Evolutionary conservation across 2,113 vertebrate species (phyloP), one percentile per base, ranked within the genome.

Genomic region (Thymallus thymallus): DNA sequence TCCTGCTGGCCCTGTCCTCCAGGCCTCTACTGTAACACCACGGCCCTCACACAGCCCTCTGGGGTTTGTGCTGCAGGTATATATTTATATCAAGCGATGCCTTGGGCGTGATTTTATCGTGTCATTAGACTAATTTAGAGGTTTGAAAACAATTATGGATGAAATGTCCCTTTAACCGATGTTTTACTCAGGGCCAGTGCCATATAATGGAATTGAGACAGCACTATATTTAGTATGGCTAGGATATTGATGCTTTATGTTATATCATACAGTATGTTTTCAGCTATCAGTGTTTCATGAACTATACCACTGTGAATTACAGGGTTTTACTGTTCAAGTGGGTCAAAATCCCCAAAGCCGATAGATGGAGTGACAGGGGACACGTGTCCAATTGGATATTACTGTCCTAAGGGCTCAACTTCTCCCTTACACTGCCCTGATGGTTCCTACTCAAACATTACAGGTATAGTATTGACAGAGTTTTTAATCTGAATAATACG

Each of bases 241-340:
- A 45, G 41, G 41, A 10, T 10, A 45, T 5, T 45, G 26, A 26
- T 2, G 26, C 26, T 26, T 26, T 45, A 45, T 18, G 3, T 18
- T 51, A 51, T 18, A 51, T 14, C 5, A 51, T 51, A 29, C 48
- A 35, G 48, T 30, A 24, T 26, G 69, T 56, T n/a, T 56, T 30
- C 12, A 20, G 30, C 24, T 56, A 5, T 71, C 22, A 6, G n/a
- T 41, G 12, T 22, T 64, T 14, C 1, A 45, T 20, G 23, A 12
- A 12, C 20, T n/a, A 16, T 32, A 18, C 6, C 35, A 29, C 1
- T 51, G 20, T 69, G 41, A 68, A 77, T 69, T 87, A 12, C 58
- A 98, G 96, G 96, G 0, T 96, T 94, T 86, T 95, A 94, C 76
- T 97, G 95, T 79, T 88, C 74, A 0, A 92, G 88, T 83, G 84